Evolutionary conservation across 2,888 invertebrate genomes (phyloP), one percentile per base, ranked within the genome.

Genomic region (Conistra vaccinii): DNA sequence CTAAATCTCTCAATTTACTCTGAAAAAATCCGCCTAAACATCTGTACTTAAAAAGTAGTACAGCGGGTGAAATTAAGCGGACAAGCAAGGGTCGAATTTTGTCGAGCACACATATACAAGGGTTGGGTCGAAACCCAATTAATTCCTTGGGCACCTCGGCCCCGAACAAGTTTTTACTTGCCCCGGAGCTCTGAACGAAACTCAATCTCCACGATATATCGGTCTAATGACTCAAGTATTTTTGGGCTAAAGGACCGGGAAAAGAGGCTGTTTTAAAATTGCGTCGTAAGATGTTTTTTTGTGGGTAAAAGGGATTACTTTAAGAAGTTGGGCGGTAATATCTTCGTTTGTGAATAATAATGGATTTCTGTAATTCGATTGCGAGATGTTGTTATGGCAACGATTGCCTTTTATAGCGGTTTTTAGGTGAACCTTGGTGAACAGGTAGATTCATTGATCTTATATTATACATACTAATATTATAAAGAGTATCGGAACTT

Each of bases 111-210:
- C 85, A 78, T 80, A 87, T 92, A 92, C 92, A 92, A 93, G 94
- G 94, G 92, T 91, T 73, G 89, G 89, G 87, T 88, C 87, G 86
- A 85, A 85, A 91, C 92, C 92, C 92, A 93, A 93, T 93, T 93
- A 93, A 93, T 91, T 91, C 89, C 85, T 85, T 85, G 89, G 91
- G 88, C 91, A 90, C 91, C 91, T 90, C 84, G 77, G 85, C 74
- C 81, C 83, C 81, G 86, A 85, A 87, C 86, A 91, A 92, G 90
- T 91, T 92, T 92, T 91, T 91, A 87, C 88, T 84, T 84, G 86
- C 82, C 83, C 80, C 85, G 79, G 78, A 88, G 89, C 85, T 83
- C 87, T 88, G 87, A 89, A 88, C 87, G 88, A 87, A 90, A 90
- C 91, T 91, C 90, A 91, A 92, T 92, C 92, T 90, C 77, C 61